phyloP scores from a whole-genome alignment of 1,140 invertebrate genomes.

The Bombus balteatus region DNA sequence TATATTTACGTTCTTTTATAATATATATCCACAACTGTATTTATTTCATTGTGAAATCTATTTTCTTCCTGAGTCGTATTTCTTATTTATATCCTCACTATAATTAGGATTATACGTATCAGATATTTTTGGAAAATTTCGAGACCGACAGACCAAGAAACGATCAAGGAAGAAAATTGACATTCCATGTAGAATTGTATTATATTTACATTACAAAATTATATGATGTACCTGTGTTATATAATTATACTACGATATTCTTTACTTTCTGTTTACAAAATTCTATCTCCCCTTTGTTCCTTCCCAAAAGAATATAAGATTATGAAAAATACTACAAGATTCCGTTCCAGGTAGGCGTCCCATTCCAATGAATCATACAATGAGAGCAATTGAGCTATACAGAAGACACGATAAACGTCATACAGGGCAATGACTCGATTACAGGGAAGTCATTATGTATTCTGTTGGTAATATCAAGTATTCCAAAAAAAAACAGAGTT shows the following conservation, averaged over 20 bases:
- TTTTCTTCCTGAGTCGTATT: too few species aligned
- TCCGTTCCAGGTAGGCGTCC: neutral
- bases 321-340: neutral
- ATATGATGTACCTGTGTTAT: too few species aligned
- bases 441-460: neutral
- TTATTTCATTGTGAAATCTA: too few species aligned
- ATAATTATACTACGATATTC: neutral
- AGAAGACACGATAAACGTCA: neutral
- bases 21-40: too few species aligned
- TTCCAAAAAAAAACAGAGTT: neutral
- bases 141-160: too few species aligned
- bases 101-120: too few species aligned
- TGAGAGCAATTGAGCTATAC: neutral
- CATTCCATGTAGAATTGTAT: too few species aligned
- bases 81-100: too few species aligned
- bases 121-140: too few species aligned
- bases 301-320: neutral
- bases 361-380: neutral
- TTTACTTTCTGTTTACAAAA: neutral
- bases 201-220: too few species aligned
- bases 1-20: too few species aligned
- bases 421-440: neutral
- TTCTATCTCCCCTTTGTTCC: neutral
- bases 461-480: neutral
- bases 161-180: too few species aligned